Evolutionary conservation across 1,140 invertebrate genomes (phyloP).

Genomic region (Chironomus striatipennis): DNA sequence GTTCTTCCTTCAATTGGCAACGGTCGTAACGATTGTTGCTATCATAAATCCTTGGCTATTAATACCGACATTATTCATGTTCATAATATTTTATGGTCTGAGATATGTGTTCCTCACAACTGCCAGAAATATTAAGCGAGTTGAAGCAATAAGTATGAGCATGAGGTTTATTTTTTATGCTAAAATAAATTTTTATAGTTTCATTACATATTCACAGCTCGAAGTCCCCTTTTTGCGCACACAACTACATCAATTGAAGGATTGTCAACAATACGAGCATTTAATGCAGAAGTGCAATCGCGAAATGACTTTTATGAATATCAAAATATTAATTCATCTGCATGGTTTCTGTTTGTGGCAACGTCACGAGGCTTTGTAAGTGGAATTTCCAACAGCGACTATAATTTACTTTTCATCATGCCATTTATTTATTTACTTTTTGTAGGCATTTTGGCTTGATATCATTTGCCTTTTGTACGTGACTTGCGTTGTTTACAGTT

Average conservation of each 20-base stretch:
- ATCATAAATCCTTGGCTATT: slow-evolving; percentile 45
- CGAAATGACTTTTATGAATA: slow-evolving; percentile 61
- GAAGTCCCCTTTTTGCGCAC: slow-evolving; percentile 72
- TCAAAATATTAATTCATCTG: slow-evolving; percentile 40
- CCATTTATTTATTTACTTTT: neutral
- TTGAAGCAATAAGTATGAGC: slow-evolving; percentile 49
- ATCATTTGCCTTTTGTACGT: slow-evolving; percentile 56
- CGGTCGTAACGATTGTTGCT: slow-evolving; percentile 44
- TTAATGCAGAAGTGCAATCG: slow-evolving; percentile 57
- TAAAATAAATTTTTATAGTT: neutral
- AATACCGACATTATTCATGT: slow-evolving; percentile 44
- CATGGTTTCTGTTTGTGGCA: slow-evolving; percentile 55
- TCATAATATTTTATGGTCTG: slow-evolving; percentile 45
- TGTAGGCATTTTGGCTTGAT: slow-evolving; percentile 41
- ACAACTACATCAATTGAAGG: slow-evolving; percentile 69
- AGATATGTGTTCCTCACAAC: slow-evolving; percentile 48
- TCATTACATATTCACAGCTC: slow-evolving; percentile 40
- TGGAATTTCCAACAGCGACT: neutral
- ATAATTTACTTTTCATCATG: neutral
- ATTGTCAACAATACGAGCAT: slow-evolving; percentile 69
- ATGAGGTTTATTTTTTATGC: neutral
- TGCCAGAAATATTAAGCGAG: slow-evolving; percentile 50
- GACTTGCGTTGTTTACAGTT: slow-evolving; percentile 42
- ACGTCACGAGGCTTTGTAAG: slow-evolving; percentile 54
- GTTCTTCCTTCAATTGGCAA: slow-evolving; percentile 19